Base-by-base conservation (phyloP, 2,797 vertebrate species). In the Pangasius mekongensis region DNA sequence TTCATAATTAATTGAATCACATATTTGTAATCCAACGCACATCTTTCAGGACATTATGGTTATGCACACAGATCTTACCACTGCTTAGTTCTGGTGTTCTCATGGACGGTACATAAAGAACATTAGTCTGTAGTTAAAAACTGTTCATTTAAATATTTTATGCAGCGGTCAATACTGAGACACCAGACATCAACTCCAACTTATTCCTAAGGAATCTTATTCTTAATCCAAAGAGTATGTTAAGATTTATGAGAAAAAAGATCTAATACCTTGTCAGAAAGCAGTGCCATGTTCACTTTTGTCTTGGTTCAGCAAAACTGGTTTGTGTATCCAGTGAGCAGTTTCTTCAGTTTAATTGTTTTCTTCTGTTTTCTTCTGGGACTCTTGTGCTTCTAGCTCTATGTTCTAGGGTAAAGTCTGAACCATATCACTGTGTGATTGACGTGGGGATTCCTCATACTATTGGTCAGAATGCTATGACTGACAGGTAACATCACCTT, bases 331-430 rank as follows among this genome's bases (percentile, higher is more conserved):
- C 89, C 87, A 66, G 10, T 16, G 16, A 85, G 47, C 3, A 66
- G 36, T 43, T 43, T 69, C 71, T 69, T 36, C 20, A 49, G 8
- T 71, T 36, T 54, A 49, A 47, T 4, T 62, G 43, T 36, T 18
- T 47, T 62, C 49, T 49, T 24, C 62, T 81, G 71, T 90, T 80
- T 86, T 77, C 67, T 24, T 71, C 64, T 84, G 20, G 13, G n/a
- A 27, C 22, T 78, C 71, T 60, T 73, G 22, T 87, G 10, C 36
- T 39, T 39, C 39, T 39, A 39, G 39, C 39, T 80, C 84, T 87
- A 36, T 86, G 88, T 64, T 80, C 85, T 33, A 49, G 89, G 86
- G 58, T 90, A 90, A 90, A 91, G 89, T 90, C 85, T 90, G 82
- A 86, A 13, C 22, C 60, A 88, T 85, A 88, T 81, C 67, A 67